Base-by-base conservation (phyloP, 1,140 invertebrate genomes). In the Drepana arcuata region DNA sequence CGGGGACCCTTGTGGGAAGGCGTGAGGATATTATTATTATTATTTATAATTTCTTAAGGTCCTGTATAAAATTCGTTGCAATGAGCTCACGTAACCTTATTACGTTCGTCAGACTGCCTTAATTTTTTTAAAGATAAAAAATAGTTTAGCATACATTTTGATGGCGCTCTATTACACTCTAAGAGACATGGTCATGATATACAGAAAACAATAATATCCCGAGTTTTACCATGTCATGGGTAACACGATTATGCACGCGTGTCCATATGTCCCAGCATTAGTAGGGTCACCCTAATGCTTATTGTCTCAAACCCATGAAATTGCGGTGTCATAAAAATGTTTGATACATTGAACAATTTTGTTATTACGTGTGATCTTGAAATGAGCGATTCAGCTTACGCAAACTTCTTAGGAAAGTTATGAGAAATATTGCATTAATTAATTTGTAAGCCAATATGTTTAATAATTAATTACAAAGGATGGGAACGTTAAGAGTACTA, bases 271-370 rank as follows among this genome's bases (percentile, higher is more conserved):
- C 34, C 13, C 1, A n/a, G n/a, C 4, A 9, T 14, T 15, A 12
- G 41, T 34, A 29, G 31, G 25, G 16, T 2, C 34, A 27, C 16
- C 26, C 21, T n/a, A n/a, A n/a, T n/a, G n/a, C n/a, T n/a, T n/a
- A n/a, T 30, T 14, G 14, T 26, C 12, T 2, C 14, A 11, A 31
- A 26, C 32, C 33, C 41, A 43, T 36, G 21, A 16, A 10, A 27
- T 34, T 41, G 40, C 25, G 41, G 41, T 43, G 30, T 36, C 29
- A 29, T 21, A 24, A 33, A 12, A 11, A 7, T 27, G 36, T 43
- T 34, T 34, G 15, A 43, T 43, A 23, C 34, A 43, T 43, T 43
- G 34, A 36, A 30, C 34, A 43, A 43, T 43, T 32, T 14, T 30
- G 32, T 39, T 39, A 32, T 39, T 32, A 39, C 16, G 32, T 21